Percentiles rank a stretch among this genome's conserved stretches.
Conservation (phyloP, 2,888 invertebrate genomes). For the Cheilosia urbana region DNA sequence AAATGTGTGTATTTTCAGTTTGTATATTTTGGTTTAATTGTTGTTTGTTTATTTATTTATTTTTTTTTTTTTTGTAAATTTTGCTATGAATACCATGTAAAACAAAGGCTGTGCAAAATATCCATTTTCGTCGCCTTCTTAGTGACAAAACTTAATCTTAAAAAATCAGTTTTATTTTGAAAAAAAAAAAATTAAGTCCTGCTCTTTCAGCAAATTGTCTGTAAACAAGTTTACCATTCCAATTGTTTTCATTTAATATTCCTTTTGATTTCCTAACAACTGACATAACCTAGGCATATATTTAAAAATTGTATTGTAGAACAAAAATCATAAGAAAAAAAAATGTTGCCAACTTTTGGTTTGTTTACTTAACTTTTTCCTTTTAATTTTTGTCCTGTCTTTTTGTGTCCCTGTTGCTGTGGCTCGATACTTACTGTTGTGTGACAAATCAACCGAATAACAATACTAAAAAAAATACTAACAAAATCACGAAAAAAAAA, state of each 20-base stretch:
- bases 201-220: too few relatives aligned
- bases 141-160: background rate
- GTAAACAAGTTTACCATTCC: conserved; percentile 1
- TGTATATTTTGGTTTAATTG: conserved; percentile 43
- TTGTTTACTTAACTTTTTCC: conserved; percentile 82
- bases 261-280: conserved; percentile 52
- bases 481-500: conserved; percentile 76
- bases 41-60: conserved; percentile 25
- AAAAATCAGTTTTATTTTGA: background rate
- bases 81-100: conserved; percentile 18
- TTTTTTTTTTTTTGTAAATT: conserved; percentile 37
- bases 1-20: conserved; percentile 62
- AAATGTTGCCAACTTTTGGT: conserved; percentile 76
- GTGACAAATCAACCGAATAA: conserved; percentile 79
- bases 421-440: conserved; percentile 84
- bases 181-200: too few relatives aligned
- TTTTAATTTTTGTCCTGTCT: conserved; percentile 84
- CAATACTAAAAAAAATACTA: conserved; percentile 76
- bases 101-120: background rate
- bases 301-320: conserved; percentile 48
- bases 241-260: conserved; percentile 43
- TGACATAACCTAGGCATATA: conserved; percentile 58
- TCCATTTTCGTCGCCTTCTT: background rate
- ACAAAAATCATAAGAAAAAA: conserved; percentile 71
- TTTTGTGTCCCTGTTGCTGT: conserved; percentile 84